Conservation (phyloP, 2,113 vertebrate genomes). For the Odontesthes bonariensis region DNA sequence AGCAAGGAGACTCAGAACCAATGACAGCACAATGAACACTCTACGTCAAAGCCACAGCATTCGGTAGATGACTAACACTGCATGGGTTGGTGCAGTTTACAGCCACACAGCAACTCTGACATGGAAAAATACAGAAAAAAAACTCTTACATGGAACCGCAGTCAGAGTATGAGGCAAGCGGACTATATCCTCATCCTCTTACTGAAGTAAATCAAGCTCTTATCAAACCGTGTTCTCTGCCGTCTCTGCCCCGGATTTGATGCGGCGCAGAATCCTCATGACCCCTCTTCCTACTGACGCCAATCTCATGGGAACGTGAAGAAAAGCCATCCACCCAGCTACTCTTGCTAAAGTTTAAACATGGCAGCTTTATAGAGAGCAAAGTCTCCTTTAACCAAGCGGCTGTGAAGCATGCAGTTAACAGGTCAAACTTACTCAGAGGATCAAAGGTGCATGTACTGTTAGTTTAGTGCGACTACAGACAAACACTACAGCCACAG, state of each 20-base stretch:
- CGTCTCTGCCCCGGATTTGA: constrained; percentile 25
- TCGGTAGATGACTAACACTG: constrained; percentile 34
- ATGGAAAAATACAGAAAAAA: constrained; percentile 16
- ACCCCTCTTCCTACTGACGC: constrained; percentile 14
- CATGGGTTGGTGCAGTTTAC: not conserved
- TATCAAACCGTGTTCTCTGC: constrained; percentile 50
- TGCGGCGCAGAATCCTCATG: not conserved
- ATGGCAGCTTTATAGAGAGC: constrained; percentile 58
- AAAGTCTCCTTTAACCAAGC: constrained; percentile 53
- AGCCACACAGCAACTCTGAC: not conserved
- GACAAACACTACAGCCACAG: constrained; percentile 39
- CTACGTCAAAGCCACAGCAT: not conserved
- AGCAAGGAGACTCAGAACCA: not conserved
- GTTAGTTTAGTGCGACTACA: not conserved
- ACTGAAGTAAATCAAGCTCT: constrained; percentile 18
- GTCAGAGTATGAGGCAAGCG: not conserved
- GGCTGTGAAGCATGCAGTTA: constrained; percentile 16
- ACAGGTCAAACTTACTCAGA: constrained; percentile 50
- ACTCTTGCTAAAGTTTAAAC: constrained; percentile 27
- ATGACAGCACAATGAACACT: constrained; percentile 10
- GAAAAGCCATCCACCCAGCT: constrained; percentile 77
- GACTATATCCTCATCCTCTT: not conserved
- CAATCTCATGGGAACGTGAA: constrained; percentile 74
- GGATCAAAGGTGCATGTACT: constrained; percentile 69
- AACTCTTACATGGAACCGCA: constrained; percentile 6